Percentiles rank a stretch among this genome's conserved stretches.
Conservation (phyloP, 2,797 vertebrate species). For the Ctenopoma multispine region DNA sequence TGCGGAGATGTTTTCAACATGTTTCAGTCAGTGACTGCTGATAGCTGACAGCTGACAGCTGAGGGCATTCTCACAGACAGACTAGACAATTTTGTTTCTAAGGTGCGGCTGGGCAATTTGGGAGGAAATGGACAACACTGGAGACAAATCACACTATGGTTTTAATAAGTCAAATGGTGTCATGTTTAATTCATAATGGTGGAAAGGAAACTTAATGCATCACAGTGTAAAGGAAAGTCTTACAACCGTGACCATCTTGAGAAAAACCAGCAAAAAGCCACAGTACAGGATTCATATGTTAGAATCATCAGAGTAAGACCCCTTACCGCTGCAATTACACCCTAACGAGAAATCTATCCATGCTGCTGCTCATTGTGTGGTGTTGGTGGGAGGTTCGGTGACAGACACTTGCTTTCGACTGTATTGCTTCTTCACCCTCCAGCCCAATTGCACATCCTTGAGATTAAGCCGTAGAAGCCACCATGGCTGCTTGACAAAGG, state of each 20-base stretch:
- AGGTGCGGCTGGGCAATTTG: slow-evolving; percentile 26
- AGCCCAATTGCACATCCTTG: slow-evolving; percentile 62
- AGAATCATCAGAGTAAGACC: slow-evolving; percentile 63
- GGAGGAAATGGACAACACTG: slow-evolving; percentile 42
- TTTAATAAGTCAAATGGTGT: slow-evolving; percentile 59
- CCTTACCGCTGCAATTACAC: slow-evolving; percentile 44
- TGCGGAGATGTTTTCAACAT: slow-evolving; percentile 47
- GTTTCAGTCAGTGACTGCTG: slow-evolving; percentile 54
- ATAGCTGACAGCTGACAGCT: slow-evolving; percentile 61
- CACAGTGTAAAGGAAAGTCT: slow-evolving; percentile 48
- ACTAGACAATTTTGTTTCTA: slow-evolving; percentile 43
- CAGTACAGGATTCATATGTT: slow-evolving; percentile 64
- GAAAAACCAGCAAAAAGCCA: slow-evolving; percentile 64
- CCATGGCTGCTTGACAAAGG: slow-evolving; percentile 42
- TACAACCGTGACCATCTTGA: slow-evolving; percentile 55
- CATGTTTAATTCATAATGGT: slow-evolving; percentile 65
- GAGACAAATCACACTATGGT: slow-evolving; percentile 55
- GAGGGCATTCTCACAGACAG: slow-evolving; percentile 47
- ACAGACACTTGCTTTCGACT: slow-evolving; percentile 56
- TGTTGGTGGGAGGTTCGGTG: slow-evolving; percentile 58
- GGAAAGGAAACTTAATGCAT: slow-evolving; percentile 63
- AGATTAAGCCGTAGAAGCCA: slow-evolving; percentile 59
- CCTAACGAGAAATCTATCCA: slow-evolving; percentile 56
- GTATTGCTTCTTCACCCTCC: slow-evolving; percentile 51
- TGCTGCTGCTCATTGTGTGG: slow-evolving; percentile 48